phyloP scores from a whole-genome alignment of 1,140 invertebrate species.

The Ganaspis sp. region DNA sequence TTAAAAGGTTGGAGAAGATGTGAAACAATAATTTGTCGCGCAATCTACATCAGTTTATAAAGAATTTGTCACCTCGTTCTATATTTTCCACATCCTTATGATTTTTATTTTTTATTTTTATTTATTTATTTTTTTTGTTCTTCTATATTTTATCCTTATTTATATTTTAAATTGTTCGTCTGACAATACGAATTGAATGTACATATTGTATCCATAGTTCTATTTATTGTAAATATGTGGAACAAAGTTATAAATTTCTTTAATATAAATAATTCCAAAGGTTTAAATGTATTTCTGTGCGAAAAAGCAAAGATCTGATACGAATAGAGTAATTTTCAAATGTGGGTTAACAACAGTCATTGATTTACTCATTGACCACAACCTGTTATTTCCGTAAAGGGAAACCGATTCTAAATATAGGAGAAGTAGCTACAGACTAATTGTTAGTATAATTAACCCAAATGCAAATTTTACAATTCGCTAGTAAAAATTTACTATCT shows the following conservation, averaged over 20 bases:
- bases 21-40: no score
- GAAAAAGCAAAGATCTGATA: background rate
- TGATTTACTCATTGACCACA: constrained; percentile 14
- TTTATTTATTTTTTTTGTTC: no score
- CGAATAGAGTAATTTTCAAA: background rate
- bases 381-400: constrained; percentile 8
- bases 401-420: constrained; percentile 13
- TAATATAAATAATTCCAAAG: background rate
- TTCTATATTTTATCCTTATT: no score
- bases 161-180: no score
- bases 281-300: background rate
- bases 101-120: no score
- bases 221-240: background rate
- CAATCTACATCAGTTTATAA: no score
- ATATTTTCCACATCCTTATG: no score
- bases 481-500: background rate
- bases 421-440: background rate
- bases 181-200: no score
- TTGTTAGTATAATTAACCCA: constrained; percentile 12
- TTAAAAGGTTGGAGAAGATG: no score
- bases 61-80: no score
- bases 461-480: constrained; percentile 13
- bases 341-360: constrained; percentile 3
- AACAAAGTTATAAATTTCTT: background rate
- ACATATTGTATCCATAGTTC: no score